These are phyloP conservation scores for Nerophis ophidion DNA, from an alignment of 2,113 vertebrate species.

Conservation along the genomic window DNA sequence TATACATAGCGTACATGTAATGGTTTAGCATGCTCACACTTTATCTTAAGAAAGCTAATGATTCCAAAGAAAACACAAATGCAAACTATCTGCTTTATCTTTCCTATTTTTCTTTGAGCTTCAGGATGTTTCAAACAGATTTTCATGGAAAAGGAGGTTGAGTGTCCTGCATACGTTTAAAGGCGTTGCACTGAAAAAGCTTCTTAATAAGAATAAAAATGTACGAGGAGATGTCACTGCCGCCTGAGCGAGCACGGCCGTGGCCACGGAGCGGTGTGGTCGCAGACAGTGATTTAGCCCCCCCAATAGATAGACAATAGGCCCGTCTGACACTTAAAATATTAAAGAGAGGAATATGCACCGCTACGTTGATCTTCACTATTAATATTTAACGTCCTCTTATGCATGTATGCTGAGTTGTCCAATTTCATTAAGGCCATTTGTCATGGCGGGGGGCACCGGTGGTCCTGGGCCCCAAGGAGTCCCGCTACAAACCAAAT, in stretches of 20 bases:
- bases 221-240: constrained; percentile 33
- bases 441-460: constrained; percentile 84
- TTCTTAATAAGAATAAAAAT: constrained; percentile 28
- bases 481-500: constrained; percentile 54
- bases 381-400: constrained; percentile 99
- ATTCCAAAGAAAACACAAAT: no score
- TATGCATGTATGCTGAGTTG: constrained; percentile 98
- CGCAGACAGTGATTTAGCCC: constrained; percentile 59
- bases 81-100: no score
- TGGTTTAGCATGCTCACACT: no score
- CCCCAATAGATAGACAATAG: constrained; percentile 76
- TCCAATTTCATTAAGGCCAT: constrained; percentile 98
- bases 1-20: no score
- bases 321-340: constrained; percentile 86
- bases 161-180: not conserved
- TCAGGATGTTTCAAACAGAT: no score
- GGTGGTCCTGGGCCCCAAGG: constrained; percentile 60
- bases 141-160: not conserved
- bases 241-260: constrained; percentile 37
- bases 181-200: not conserved
- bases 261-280: constrained; percentile 34
- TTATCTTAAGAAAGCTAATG: no score
- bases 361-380: constrained; percentile 82
- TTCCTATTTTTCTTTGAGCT: no score
- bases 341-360: constrained; percentile 94